Evolutionary conservation across 2,113 vertebrate species (phyloP), one percentile per base, ranked within the genome.

Genomic region (Ranitomeya imitator): DNA sequence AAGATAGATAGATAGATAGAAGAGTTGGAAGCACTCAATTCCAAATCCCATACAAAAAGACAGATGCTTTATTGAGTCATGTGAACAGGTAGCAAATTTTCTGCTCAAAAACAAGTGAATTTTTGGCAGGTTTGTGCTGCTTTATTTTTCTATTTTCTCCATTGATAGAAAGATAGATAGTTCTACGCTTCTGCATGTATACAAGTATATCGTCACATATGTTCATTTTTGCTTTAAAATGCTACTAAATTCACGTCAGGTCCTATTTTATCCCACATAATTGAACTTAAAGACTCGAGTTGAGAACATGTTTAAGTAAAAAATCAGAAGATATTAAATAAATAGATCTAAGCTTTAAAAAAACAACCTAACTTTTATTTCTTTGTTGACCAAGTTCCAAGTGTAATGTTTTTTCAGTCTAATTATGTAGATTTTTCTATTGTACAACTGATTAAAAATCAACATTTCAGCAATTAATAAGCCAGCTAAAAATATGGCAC

Each of bases 381-480:
- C 52, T 13, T 79, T 88, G 69, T 88, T 83, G 69, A 83, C 57
- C 69, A 83, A 83, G 14, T 54, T 88, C 69, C 86, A 77, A 83
- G 57, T 55, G 57, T 83, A 60, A 83, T 76, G 23, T 67, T 83
- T 78, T 83, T 67, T 88, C 21, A 78, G 61, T 79, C 51, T 88
- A 83, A 84, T 88, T 88, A 74, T 84, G 69, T 78, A 84, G 81
- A 88, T 84, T 84, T 84, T 82, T 18, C 81, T 51, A 82, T 67
- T 88, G 71, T 77, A 67, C 37, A 83, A 76, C 73, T 88, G 87
- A 88, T 84, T 84, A 88, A 84, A 88, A 88, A 88, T 88, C 71
- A 78, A 84, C 80, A 88, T 88, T 88, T 77, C 67, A 78, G 81
- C 80, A 88, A 88, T 88, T 88, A 88, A 88, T 83, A 88, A 83